Conservation (phyloP, 2,888 invertebrate genomes). For the Drosophila setosimentum region DNA sequence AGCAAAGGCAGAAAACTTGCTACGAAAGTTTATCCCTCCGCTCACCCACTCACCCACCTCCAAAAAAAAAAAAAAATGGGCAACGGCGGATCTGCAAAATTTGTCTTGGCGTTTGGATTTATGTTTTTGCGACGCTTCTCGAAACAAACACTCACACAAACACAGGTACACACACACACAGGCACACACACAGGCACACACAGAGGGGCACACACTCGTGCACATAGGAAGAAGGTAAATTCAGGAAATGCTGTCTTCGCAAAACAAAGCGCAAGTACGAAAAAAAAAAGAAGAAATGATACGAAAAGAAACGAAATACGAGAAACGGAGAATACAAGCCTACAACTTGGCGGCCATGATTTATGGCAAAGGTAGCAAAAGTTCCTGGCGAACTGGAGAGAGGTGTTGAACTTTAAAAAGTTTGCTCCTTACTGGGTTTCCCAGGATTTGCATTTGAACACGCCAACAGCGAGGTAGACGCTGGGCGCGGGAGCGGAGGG, state of each 20-base stretch:
- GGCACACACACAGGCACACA: background rate
- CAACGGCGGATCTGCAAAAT: slow-evolving; percentile 80
- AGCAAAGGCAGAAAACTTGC: slow-evolving; percentile 69
- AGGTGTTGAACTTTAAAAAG: slow-evolving; percentile 68
- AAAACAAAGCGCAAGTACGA: slow-evolving; percentile 76
- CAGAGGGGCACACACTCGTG: slow-evolving; percentile 6
- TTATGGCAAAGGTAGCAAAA: slow-evolving; percentile 78
- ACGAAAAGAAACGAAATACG: slow-evolving; percentile 32
- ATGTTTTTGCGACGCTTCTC: slow-evolving; percentile 77
- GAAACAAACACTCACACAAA: slow-evolving; percentile 67
- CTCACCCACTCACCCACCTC: background rate
- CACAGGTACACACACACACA: slow-evolving; percentile 11
- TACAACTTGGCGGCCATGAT: slow-evolving; percentile 70
- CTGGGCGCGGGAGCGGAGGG: background rate
- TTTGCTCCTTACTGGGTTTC: slow-evolving; percentile 66
- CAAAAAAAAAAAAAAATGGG: slow-evolving; percentile 22
- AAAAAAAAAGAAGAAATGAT: slow-evolving; percentile 35
- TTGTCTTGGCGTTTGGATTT: slow-evolving; percentile 82
- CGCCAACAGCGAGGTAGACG: slow-evolving; percentile 23
- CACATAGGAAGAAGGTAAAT: slow-evolving; percentile 68
- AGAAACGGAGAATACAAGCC: slow-evolving; percentile 62
- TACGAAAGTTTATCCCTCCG: slow-evolving; percentile 58
- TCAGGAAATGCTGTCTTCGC: slow-evolving; percentile 82
- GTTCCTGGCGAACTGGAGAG: slow-evolving; percentile 36
- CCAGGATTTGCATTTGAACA: slow-evolving; percentile 78